Evolutionary conservation across 2,888 invertebrate genomes (phyloP), one percentile per base, ranked within the genome.

Genomic region (Sarcophaga variegata): DNA sequence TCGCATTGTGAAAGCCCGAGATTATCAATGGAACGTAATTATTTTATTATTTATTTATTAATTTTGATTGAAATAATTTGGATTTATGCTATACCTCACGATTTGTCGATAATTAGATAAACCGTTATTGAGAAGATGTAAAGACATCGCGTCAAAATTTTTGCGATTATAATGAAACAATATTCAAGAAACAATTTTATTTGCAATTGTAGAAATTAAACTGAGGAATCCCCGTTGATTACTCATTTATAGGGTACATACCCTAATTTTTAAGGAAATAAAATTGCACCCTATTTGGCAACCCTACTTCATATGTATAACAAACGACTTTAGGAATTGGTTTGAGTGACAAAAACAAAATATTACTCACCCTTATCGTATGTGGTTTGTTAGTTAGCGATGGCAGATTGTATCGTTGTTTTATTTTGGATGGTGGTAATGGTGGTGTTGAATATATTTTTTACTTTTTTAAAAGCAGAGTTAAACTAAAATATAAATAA

Each of bases 311-410:
- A 69, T 47, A 47, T 69, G 5, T 62, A 20, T 20, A 62, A 11
- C 62, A 54, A 3, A 47, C 6, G 27, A 76, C 20, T 62, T 74
- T 10, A 64, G 3, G 37, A 63, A 75, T 14, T 12, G 69, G 45
- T 78, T 62, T 78, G 27, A 78, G 70, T 70, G 70, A 60, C 49
- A 78, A 47, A 6, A 75, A 54, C 54, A 64, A 10, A 25, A 77
- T 22, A 78, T 22, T 83, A 83, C 83, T 83, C 83, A 83, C 83
- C 83, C 78, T 69, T 79, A 64, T 83, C 67, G 69, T 62, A 67
- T 47, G 49, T 69, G 69, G 25, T n/a, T 45, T 11, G 37, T 17
- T 47, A 17, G n/a, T 47, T 45, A 22, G 54, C 12, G 4, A 0
- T 54, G 12, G 17, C 14, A 54, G 17, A 14, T 54, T 14, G 12